These are phyloP conservation scores for Phortica magna DNA, from an alignment of 2,888 invertebrate genomes.

Conservation along the genomic window DNA sequence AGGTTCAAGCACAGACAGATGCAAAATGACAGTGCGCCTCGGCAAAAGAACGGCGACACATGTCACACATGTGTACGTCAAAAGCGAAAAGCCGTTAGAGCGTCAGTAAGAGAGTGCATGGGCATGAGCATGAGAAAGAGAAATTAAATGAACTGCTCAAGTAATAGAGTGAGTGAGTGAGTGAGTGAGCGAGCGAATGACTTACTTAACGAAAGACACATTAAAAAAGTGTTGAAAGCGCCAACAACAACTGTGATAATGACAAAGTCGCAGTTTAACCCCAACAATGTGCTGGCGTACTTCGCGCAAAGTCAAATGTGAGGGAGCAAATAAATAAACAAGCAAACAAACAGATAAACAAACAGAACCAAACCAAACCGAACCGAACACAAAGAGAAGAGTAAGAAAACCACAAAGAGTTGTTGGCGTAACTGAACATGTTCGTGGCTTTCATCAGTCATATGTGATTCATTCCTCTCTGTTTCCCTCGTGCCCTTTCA, in stretches of 20 bases:
- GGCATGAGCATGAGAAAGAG: background rate
- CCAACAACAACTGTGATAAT: background rate
- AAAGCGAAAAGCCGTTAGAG: conserved; percentile 4
- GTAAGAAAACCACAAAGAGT: conserved; percentile 15
- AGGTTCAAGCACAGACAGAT: background rate
- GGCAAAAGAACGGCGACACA: conserved; percentile 22
- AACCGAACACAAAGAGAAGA: background rate
- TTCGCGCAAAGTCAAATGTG: background rate
- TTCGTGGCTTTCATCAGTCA: background rate
- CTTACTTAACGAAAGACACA: no score
- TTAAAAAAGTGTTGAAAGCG: background rate
- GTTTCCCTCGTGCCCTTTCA: no score
- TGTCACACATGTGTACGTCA: conserved; percentile 30
- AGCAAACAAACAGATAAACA: conserved; percentile 1
- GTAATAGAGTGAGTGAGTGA: background rate
- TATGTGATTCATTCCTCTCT: background rate
- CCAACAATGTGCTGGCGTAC: conserved; percentile 9
- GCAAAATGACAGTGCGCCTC: background rate
- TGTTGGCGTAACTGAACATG: background rate
- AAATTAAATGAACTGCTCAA: background rate
- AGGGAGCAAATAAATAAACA: background rate
- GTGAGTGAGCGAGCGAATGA: no score
- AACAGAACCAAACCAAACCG: background rate
- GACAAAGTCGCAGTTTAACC: conserved; percentile 25
- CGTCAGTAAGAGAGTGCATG: background rate